Evolutionary conservation across 2,797 vertebrate species (phyloP).

Genomic region (Pseudomugil gertrudae): DNA sequence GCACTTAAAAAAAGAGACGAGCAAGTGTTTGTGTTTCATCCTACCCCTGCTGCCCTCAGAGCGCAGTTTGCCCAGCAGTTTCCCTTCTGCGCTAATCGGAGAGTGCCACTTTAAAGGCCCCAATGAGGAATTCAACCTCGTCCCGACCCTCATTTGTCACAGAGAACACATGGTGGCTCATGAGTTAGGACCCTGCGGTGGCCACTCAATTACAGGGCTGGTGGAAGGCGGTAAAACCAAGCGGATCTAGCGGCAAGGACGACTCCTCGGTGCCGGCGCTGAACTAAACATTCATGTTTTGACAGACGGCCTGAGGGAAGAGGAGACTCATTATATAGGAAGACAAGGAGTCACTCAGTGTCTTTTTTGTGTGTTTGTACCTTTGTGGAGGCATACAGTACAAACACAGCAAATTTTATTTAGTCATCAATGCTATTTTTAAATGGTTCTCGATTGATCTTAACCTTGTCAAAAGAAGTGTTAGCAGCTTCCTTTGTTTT

Average conservation of each 20-base stretch:
- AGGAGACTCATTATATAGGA: constrained; percentile 42
- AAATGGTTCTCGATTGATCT: constrained; percentile 35
- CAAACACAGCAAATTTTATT: constrained; percentile 46
- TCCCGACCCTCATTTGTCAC: constrained; percentile 70
- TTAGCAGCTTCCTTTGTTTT: constrained; percentile 50
- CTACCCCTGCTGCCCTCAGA: constrained; percentile 11
- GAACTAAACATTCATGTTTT: constrained; percentile 68
- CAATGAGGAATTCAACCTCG: constrained; percentile 52
- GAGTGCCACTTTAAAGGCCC: constrained; percentile 67
- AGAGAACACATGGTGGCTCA: constrained; percentile 68
- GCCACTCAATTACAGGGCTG: constrained; percentile 72
- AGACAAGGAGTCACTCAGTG: constrained; percentile 36
- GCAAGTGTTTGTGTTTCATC: constrained; percentile 52
- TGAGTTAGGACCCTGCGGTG: constrained; percentile 69
- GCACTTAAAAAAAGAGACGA: constrained; percentile 27
- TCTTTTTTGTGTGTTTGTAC: background rate
- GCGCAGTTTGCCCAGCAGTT: constrained; percentile 44
- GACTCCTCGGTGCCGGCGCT: constrained; percentile 65
- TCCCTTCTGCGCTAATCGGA: constrained; percentile 52
- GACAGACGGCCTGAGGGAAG: constrained; percentile 59
- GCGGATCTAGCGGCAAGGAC: constrained; percentile 52
- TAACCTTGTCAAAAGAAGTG: constrained; percentile 44
- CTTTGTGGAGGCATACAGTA: constrained; percentile 17
- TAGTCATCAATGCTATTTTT: constrained; percentile 55
- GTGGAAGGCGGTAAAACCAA: constrained; percentile 53